phyloP scores from a whole-genome alignment of 2,797 vertebrate species.

The Coendou prehensilis region DNA sequence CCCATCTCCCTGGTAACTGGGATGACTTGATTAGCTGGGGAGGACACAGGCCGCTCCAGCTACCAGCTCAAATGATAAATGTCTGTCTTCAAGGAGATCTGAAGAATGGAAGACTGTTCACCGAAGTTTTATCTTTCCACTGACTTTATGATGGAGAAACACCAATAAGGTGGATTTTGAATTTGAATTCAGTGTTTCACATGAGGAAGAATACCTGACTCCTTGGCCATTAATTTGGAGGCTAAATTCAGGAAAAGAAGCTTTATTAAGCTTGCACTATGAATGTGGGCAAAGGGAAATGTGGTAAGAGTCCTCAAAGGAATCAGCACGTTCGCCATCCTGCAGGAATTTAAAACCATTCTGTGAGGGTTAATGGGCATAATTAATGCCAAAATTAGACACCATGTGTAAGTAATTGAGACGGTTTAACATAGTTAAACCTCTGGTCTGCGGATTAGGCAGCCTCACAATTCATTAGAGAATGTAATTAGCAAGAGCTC shows the following conservation, averaged over 20 bases:
- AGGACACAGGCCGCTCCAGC: background rate
- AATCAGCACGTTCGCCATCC: background rate
- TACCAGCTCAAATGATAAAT: background rate
- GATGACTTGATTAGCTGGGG: background rate
- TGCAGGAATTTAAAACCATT: constrained; percentile 53
- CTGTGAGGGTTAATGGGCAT: constrained; percentile 61
- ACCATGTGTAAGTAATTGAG: constrained; percentile 66
- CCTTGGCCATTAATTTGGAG: background rate
- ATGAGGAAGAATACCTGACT: constrained; percentile 28
- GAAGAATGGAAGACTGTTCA: background rate
- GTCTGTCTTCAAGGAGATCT: background rate
- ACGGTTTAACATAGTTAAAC: constrained; percentile 47
- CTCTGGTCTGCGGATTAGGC: constrained; percentile 57
- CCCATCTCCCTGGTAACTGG: background rate
- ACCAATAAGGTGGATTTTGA: background rate
- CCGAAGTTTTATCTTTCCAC: background rate
- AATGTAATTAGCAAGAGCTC: constrained; percentile 68
- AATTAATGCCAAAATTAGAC: constrained; percentile 70
- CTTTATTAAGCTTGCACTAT: background rate
- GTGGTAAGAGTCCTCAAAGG: constrained; percentile 37
- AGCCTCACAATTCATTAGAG: constrained; percentile 69
- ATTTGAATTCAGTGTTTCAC: background rate
- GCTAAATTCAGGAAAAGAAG: background rate
- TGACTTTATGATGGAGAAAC: background rate
- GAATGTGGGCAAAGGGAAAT: constrained; percentile 30